Base-by-base conservation (phyloP, 2,888 invertebrate species). In the Willowsia nigromaculata region DNA sequence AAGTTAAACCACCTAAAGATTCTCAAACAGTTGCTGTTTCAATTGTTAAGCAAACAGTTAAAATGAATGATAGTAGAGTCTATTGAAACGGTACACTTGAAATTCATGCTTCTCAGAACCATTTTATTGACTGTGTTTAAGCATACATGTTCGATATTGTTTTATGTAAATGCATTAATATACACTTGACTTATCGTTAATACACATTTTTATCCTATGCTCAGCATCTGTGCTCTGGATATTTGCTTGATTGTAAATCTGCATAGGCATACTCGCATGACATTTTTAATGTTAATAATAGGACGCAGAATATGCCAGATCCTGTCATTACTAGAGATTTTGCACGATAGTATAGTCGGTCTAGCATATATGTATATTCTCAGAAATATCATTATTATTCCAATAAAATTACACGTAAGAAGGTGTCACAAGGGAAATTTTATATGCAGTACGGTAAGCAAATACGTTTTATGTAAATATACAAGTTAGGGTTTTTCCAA, bases 391-490 rank as follows among this genome's bases (percentile, higher is more conserved):
- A 43, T n/a, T 53, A 53, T 53, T 59, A 59, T 68, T 68, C 33
- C 33, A 68, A 18, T 33, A 68, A 68, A 68, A 68, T 37, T 62
- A 62, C 59, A 68, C 4, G 33, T 68, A 68, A 68, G 65, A 68
- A 68, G 82, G 82, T 47, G 65, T 82, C 65, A 82, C 82, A 82
- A 50, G 82, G 81, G 82, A 82, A 82, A 47, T 82, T 82, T 82
- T 82, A 27, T 81, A 37, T 68, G 33, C 65, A 68, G 65, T 68
- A 68, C 37, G 65, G 78, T 25, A 59, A 68, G 65, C 22, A 81
- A 81, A 59, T 53, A 59, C n/a, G 59, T 30, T 78, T 81, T 59
- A 18, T 40, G 81, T 56, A 81, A 59, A 78, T 78, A 78, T 25
- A 74, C 47, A 74, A 74, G 78, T 50, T 47, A 50, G 53, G 50